Conservation (phyloP, 2,113 vertebrate genomes). For the Cyrtonyx montezumae region DNA sequence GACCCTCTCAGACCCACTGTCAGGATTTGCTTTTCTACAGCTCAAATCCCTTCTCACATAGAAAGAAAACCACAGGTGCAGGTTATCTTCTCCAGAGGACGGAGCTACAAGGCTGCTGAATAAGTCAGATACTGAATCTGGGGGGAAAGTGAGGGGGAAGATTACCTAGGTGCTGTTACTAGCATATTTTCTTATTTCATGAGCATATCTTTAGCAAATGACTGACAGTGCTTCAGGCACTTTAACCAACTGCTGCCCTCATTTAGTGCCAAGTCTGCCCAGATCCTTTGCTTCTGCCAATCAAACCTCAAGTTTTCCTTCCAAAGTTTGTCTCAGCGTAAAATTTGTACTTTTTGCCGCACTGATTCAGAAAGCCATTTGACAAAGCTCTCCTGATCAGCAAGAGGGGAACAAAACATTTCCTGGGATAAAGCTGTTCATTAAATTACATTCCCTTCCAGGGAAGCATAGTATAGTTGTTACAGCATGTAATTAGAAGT, state of each 20-base stretch:
- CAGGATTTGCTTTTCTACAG: background rate
- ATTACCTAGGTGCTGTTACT: background rate
- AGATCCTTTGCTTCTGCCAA: constrained; percentile 17
- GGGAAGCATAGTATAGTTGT: background rate
- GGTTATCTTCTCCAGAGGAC: background rate
- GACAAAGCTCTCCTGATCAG: constrained; percentile 7
- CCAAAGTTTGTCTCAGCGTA: constrained; percentile 18
- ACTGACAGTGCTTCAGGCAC: background rate
- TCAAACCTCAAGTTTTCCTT: constrained; percentile 4
- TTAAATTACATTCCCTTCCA: constrained; percentile 25
- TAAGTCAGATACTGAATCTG: background rate
- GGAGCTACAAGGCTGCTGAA: background rate
- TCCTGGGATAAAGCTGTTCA: constrained; percentile 26
- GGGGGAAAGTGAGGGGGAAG: background rate
- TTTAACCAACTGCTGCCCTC: constrained; percentile 32
- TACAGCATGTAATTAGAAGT: constrained; percentile 31
- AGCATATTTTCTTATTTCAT: background rate
- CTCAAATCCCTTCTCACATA: background rate
- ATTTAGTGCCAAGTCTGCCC: background rate
- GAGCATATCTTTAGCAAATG: constrained; percentile 8
- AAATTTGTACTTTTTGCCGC: background rate
- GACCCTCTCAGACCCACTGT: background rate
- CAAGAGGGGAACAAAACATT: constrained; percentile 12
- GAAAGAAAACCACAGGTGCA: background rate
- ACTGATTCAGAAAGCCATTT: background rate